phyloP scores from a whole-genome alignment of 2,888 invertebrate species.

The Eledone cirrhosa region DNA sequence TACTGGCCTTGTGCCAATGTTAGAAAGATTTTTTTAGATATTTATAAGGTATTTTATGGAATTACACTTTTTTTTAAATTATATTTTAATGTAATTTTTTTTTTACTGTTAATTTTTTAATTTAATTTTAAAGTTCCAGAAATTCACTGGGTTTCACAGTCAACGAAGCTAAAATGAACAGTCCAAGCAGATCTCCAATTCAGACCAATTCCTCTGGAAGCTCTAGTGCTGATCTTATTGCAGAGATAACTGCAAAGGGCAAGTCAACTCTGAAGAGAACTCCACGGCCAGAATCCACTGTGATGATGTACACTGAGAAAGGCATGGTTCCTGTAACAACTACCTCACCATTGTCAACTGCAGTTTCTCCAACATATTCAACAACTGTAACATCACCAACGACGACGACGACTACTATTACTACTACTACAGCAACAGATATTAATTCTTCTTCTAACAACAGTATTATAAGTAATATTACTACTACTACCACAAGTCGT shows the following conservation, averaged over 20 bases:
- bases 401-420: not conserved
- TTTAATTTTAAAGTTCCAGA: constrained; percentile 14
- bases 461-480: not conserved
- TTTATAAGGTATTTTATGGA: too few species aligned
- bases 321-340: constrained; percentile 25
- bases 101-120: not conserved
- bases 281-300: not conserved
- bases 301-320: constrained; percentile 23
- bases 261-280: constrained; percentile 24
- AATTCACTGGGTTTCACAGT: constrained; percentile 19
- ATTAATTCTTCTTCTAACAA: too few species aligned
- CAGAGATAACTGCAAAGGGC: constrained; percentile 15
- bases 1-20: too few species aligned
- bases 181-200: not conserved
- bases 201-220: not conserved
- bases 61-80: too few species aligned
- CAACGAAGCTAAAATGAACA: constrained; percentile 20
- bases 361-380: not conserved
- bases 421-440: not conserved
- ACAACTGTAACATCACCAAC: not conserved
- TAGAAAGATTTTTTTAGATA: too few species aligned
- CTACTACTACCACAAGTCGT: not conserved
- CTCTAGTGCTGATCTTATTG: constrained; percentile 9
- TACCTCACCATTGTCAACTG: not conserved
- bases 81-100: too few species aligned